Percentiles rank a stretch among this genome's conserved stretches.
Conservation (phyloP, 2,113 vertebrate genomes). For the Anhinga anhinga region DNA sequence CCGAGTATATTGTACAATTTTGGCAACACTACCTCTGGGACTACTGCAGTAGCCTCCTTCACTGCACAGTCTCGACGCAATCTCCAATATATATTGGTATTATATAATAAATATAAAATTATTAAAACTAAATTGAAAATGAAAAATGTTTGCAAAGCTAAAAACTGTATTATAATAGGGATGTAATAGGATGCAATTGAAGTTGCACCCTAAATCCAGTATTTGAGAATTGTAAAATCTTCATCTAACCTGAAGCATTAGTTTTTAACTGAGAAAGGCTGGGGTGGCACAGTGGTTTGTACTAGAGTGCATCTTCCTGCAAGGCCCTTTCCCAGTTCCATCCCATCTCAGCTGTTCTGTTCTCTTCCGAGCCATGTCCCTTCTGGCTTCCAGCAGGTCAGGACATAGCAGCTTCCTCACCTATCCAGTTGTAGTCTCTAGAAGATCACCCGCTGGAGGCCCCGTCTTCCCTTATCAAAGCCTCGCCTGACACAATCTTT, state of each 20-base stretch:
- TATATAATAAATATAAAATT: neutral
- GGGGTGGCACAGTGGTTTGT: too few species aligned
- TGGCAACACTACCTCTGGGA: neutral
- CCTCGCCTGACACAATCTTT: neutral
- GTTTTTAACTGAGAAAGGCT: neutral
- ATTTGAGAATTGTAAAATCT: neutral
- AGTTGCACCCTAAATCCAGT: neutral
- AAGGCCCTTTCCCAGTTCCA: neutral
- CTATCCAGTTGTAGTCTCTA: neutral
- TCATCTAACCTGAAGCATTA: neutral
- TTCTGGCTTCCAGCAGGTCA: neutral
- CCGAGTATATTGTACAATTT: neutral
- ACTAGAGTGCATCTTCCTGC: too few species aligned
- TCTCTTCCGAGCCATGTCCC: neutral
- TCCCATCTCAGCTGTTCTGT: accelerated
- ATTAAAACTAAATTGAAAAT: neutral
- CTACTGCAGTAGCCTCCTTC: neutral
- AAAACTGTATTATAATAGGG: neutral
- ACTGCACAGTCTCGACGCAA: neutral
- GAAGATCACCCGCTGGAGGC: neutral
- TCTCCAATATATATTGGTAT: neutral
- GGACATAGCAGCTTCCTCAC: neutral
- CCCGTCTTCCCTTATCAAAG: neutral
- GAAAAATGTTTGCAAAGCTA: neutral
- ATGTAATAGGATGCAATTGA: neutral